A percentile compares a stretch with the other conserved stretches of the same genome.
Conservation (phyloP, 2,113 vertebrate species). For the Myocastor coypus region DNA sequence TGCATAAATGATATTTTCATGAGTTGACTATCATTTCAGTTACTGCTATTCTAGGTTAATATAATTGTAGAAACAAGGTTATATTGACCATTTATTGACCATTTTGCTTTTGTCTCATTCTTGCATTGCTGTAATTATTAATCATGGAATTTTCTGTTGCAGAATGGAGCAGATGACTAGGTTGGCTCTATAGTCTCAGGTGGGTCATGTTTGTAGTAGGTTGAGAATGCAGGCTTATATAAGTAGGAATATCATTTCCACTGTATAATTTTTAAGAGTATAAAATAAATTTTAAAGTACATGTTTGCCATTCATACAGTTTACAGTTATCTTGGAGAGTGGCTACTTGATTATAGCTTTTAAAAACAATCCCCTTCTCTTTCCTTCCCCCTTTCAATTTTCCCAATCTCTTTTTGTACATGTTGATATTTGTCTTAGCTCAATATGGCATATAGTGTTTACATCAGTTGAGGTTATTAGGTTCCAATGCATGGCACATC, state of each 20-base stretch:
- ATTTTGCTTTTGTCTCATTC: not conserved
- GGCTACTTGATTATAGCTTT: not conserved
- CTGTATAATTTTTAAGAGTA: not conserved
- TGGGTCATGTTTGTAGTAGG: not conserved
- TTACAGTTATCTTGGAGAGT: not conserved
- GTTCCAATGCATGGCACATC: not conserved
- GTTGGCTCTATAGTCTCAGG: not conserved
- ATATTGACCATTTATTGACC: not conserved
- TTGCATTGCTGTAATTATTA: not conserved
- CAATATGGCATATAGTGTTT: not conserved
- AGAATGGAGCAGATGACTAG: not conserved
- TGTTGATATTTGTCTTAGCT: not conserved
- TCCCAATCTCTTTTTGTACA: not conserved
- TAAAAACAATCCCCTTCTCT: not conserved
- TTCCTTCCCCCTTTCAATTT: not conserved
- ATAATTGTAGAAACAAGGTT: constrained; percentile 21
- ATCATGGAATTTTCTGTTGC: not conserved
- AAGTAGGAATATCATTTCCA: not conserved
- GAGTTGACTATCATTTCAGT: not conserved
- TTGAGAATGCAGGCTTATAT: constrained; percentile 29
- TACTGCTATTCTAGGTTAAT: constrained; percentile 7
- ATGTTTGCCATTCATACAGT: not conserved
- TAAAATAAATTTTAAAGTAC: not conserved
- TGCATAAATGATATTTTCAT: not conserved
- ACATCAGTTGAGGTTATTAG: not conserved